These are phyloP conservation scores for Cydia splendana DNA, from an alignment of 1,140 invertebrate species.

Conservation along the genomic window DNA sequence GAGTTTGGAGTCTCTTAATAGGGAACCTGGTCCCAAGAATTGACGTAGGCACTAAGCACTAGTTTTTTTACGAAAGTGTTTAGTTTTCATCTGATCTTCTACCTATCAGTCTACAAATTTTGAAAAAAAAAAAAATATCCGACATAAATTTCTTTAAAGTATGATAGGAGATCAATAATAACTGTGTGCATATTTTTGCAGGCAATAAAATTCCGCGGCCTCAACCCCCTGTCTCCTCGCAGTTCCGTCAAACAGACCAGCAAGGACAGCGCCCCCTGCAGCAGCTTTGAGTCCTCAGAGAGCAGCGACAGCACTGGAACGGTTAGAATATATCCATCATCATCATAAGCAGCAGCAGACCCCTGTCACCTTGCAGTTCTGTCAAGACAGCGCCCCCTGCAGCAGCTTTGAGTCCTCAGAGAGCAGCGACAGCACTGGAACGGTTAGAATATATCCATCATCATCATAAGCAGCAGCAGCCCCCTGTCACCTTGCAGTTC, in stretches of 20 bases:
- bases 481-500: slow-evolving; percentile 84
- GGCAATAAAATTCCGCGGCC: slow-evolving; percentile 96
- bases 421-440: slow-evolving; percentile 77
- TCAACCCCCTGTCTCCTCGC: slow-evolving; percentile 84
- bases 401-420: slow-evolving; percentile 79
- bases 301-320: slow-evolving; percentile 78
- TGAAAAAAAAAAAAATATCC: too few species aligned
- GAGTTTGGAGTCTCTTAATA: too few species aligned
- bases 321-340: slow-evolving; percentile 41
- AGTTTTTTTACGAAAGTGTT: too few species aligned
- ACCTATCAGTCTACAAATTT: too few species aligned
- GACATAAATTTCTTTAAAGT: too few species aligned
- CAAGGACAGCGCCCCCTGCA: slow-evolving; percentile 63
- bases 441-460: slow-evolving; percentile 48
- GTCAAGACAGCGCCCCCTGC: slow-evolving; percentile 74
- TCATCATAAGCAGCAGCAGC: too few species aligned
- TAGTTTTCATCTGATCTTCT: too few species aligned
- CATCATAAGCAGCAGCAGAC: slow-evolving; percentile 42
- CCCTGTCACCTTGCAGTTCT: slow-evolving; percentile 83
- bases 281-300: slow-evolving; percentile 78
- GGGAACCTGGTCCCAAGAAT: too few species aligned
- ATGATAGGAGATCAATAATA: too few species aligned
- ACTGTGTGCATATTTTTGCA: too few species aligned
- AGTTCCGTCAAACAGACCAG: slow-evolving; percentile 81
- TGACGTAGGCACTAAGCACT: too few species aligned